A percentile compares a stretch with the other conserved stretches of the same genome.
These are phyloP conservation scores for Drosophila longiperda DNA, from an alignment of 2,888 invertebrate genomes.

Conservation along the genomic window DNA sequence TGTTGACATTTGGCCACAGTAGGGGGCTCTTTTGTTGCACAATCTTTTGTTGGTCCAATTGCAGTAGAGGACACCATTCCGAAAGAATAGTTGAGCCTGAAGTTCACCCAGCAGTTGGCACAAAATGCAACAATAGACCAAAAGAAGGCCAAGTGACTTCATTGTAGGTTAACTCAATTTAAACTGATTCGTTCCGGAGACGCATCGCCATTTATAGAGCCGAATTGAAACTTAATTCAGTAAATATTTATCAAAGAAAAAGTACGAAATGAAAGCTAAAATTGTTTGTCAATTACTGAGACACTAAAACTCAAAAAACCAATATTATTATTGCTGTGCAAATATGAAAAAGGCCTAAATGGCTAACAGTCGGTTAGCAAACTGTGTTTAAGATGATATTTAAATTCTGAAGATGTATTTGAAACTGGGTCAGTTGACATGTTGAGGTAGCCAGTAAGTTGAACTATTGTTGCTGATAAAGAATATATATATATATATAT, in stretches of 20 bases:
- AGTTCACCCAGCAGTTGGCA: conserved; percentile 21
- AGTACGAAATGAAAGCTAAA: conserved; percentile 12
- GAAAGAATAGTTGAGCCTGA: conserved; percentile 39
- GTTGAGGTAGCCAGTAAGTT: not conserved
- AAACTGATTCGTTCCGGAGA: conserved; percentile 21
- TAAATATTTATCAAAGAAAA: conserved; percentile 50
- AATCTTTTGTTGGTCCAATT: conserved; percentile 37
- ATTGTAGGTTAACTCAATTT: conserved; percentile 11
- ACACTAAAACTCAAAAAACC: conserved; percentile 21
- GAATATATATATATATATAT: too few relatives aligned
- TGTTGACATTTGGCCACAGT: conserved; percentile 23
- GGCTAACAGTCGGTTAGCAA: too few relatives aligned
- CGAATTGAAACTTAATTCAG: not conserved
- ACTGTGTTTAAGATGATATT: not conserved
- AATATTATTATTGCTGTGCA: conserved; percentile 30
- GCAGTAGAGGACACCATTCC: conserved; percentile 49
- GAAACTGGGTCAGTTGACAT: not conserved
- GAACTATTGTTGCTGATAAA: too few relatives aligned
- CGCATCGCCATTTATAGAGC: conserved; percentile 28
- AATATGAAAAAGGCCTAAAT: not conserved
- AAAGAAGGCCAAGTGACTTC: conserved; percentile 13
- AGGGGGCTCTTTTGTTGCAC: conserved; percentile 38
- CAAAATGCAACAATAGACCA: conserved; percentile 1
- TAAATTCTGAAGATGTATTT: not conserved
- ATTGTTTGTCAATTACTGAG: conserved; percentile 18